Percentiles rank a stretch among this genome's conserved stretches.
These are phyloP conservation scores for Babyrousa celebensis DNA, from an alignment of 2,797 vertebrate species.

Conservation along the genomic window DNA sequence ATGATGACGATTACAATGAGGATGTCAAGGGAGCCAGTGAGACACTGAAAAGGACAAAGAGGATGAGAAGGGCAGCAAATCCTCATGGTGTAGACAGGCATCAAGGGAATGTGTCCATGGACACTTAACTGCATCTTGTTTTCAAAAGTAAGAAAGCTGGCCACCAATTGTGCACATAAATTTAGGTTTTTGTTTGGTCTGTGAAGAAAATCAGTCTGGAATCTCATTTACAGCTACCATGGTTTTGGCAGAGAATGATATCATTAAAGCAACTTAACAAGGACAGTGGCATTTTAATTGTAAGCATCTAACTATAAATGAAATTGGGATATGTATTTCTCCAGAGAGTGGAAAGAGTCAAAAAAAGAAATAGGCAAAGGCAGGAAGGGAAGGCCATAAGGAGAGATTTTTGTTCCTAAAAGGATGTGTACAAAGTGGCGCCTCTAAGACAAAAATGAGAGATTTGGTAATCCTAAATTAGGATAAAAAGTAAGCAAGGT, in stretches of 20 bases:
- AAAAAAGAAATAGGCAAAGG: not conserved
- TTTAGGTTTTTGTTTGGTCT: constrained; percentile 70
- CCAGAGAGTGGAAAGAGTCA: not conserved
- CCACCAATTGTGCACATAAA: constrained; percentile 50
- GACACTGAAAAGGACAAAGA: not conserved
- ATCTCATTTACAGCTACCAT: constrained; percentile 67
- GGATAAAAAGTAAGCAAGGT: not conserved
- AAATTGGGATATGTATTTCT: constrained; percentile 54
- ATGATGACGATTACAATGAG: not conserved
- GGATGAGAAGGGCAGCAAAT: not conserved
- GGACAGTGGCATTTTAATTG: constrained; percentile 77
- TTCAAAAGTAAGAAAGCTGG: constrained; percentile 26
- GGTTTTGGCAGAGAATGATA: constrained; percentile 65
- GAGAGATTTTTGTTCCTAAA: constrained; percentile 32
- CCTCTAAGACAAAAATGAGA: constrained; percentile 38
- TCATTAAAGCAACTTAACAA: constrained; percentile 75
- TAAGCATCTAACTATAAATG: constrained; percentile 68
- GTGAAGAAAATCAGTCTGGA: constrained; percentile 68
- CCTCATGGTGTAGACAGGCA: not conserved
- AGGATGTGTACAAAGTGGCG: not conserved
- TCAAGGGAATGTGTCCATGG: not conserved
- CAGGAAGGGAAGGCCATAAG: constrained; percentile 2
- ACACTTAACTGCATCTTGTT: not conserved
- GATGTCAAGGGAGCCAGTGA: not conserved
- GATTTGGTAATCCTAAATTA: not conserved